Percentiles rank a stretch among this genome's conserved stretches.
Conservation (phyloP, 2,797 vertebrate species). For the Denticeps clupeoides region DNA sequence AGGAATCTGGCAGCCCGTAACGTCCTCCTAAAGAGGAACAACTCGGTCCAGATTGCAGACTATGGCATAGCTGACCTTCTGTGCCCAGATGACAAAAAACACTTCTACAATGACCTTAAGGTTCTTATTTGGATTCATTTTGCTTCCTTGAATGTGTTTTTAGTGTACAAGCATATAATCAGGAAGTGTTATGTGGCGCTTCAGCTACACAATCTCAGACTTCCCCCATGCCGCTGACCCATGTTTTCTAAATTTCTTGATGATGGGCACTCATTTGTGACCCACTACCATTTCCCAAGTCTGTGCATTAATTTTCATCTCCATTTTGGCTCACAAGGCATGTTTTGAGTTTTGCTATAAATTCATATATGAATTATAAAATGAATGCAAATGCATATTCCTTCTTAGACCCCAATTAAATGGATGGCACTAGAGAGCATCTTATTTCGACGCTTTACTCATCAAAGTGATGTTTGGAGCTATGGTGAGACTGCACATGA, state of each 20-base stretch:
- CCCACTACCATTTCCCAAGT: too few relatives aligned
- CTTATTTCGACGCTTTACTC: slow-evolving; percentile 85
- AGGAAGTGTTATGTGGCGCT: too few relatives aligned
- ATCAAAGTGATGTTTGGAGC: slow-evolving; percentile 97
- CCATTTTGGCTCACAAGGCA: too few relatives aligned
- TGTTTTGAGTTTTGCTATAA: not conserved
- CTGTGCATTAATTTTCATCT: too few relatives aligned
- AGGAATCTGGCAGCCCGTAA: slow-evolving; percentile 89
- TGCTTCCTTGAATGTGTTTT: not conserved
- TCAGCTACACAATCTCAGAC: too few relatives aligned
- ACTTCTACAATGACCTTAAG: slow-evolving; percentile 80
- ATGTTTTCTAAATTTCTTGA: too few relatives aligned
- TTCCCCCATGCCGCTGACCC: too few relatives aligned
- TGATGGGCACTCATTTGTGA: too few relatives aligned
- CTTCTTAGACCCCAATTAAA: slow-evolving; percentile 76
- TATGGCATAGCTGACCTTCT: slow-evolving; percentile 85
- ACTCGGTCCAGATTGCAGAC: slow-evolving; percentile 84
- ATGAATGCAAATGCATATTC: not conserved
- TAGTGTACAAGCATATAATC: too few relatives aligned
- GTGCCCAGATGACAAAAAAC: slow-evolving; percentile 86
- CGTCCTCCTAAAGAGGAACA: slow-evolving; percentile 80
- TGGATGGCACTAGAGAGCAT: slow-evolving; percentile 97
- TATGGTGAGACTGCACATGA: too few relatives aligned
- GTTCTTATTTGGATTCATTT: slow-evolving; percentile 33
- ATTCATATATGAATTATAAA: not conserved